Conservation (phyloP, 2,113 vertebrate species). For the Cnemophilus loriae region DNA sequence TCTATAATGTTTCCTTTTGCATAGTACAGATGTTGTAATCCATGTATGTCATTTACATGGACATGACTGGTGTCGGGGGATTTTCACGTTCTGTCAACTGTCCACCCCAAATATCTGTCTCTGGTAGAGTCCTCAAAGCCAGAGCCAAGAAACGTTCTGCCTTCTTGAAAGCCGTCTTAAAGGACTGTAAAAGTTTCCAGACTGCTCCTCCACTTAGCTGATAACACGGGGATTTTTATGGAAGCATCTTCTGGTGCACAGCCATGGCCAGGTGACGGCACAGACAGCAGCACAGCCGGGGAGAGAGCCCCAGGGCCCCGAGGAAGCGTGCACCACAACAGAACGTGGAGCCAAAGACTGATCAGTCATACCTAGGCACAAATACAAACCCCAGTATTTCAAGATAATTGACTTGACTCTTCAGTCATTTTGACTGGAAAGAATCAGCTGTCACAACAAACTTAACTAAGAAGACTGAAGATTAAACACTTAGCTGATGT, state of each 20-base stretch:
- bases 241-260: neutral
- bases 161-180: neutral
- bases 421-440: neutral
- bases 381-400: neutral
- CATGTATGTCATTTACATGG: neutral
- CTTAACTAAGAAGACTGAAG: neutral
- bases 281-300: neutral
- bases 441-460: slow-evolving; percentile 24
- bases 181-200: neutral
- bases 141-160: neutral
- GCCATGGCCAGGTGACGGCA: neutral
- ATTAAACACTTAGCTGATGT: neutral
- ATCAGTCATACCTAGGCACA: neutral
- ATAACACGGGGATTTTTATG: neutral
- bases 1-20: neutral
- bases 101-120: neutral
- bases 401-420: neutral
- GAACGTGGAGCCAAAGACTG: neutral
- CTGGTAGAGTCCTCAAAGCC: neutral
- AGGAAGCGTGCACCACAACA: neutral
- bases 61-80: neutral
- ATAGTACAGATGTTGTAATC: neutral
- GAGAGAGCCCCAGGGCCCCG: neutral
- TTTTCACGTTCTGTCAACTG: neutral
- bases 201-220: neutral